These are phyloP conservation scores for Neotragus pygmaeus DNA, from an alignment of 2,113 vertebrate species.

Conservation along the genomic window DNA sequence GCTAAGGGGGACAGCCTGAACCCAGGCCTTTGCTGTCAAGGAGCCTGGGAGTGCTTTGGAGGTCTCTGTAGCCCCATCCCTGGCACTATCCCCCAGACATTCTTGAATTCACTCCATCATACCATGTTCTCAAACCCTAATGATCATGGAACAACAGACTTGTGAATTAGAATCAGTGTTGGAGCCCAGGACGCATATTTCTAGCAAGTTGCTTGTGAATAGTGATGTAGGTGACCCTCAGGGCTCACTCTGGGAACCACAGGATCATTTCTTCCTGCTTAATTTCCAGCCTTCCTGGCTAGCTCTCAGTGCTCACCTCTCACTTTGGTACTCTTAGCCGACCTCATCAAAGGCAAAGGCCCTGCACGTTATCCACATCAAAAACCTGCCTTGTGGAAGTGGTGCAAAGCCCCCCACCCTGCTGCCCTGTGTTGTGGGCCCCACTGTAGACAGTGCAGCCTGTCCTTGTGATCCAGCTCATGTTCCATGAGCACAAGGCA, in stretches of 20 bases:
- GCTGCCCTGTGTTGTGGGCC: neutral
- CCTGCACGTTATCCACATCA: neutral
- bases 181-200: neutral
- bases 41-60: neutral
- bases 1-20: neutral
- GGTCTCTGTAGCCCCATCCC: neutral
- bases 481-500: accelerated
- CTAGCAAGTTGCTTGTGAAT: neutral
- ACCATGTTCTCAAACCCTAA: neutral
- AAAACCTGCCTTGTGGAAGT: neutral
- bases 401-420: neutral
- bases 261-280: neutral
- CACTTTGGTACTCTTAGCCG: neutral
- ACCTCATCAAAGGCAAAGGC: neutral
- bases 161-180: neutral
- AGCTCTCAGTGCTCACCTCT: neutral
- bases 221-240: neutral
- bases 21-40: neutral
- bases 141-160: neutral
- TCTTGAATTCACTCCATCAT: neutral
- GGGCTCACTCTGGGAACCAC: neutral
- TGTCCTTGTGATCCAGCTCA: neutral
- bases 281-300: neutral
- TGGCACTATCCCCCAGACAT: neutral
- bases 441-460: neutral